Base-by-base conservation (phyloP, 2,888 invertebrate species). In the Pseudanteris insignis region DNA sequence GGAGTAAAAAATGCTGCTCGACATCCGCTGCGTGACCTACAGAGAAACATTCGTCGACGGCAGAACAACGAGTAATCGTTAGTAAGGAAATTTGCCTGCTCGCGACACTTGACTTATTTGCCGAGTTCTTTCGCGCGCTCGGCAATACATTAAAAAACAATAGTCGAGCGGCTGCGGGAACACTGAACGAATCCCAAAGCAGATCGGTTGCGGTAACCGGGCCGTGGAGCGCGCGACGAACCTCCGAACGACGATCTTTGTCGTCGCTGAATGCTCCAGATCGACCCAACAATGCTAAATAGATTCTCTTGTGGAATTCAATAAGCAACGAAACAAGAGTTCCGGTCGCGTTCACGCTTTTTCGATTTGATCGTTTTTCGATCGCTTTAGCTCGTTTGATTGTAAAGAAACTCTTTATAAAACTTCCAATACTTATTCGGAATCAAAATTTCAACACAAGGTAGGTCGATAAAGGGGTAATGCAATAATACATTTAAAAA, bases 271-370 rank as follows among this genome's bases (percentile, higher is more conserved):
- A 38, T 55, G 30, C 29, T 37, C 59, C 50, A 64, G 65, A 67
- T 50, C 65, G 61, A 58, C 44, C 61, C 60, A 64, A 67, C 60
- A 65, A 67, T 67, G 69, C 67, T 69, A 66, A 69, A 68, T 67
- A 67, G 68, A 66, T 67, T 67, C 66, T 61, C 66, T 60, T 55
- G 28, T 59, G 64, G 57, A 67, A 68, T 67, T 67, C 67, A 66
- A 68, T 68, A 67, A 66, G 61, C 43, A 38, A 29, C 50, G 54
- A 58, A 58, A 54, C 58, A 50, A 50, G 41, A 41, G 37, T 50
- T 51, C 50, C 51, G 44, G 50, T 44, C 55, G 28, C 61, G 37
- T 54, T 54, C 29, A 30, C 44, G 44, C 46, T 51, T 55, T 44
- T 43, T 48, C 41, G 18, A 41, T 40, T 40, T 32, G 25, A 43